Base-by-base conservation (phyloP, 2,888 invertebrate genomes). In the Pheosia tremula region DNA sequence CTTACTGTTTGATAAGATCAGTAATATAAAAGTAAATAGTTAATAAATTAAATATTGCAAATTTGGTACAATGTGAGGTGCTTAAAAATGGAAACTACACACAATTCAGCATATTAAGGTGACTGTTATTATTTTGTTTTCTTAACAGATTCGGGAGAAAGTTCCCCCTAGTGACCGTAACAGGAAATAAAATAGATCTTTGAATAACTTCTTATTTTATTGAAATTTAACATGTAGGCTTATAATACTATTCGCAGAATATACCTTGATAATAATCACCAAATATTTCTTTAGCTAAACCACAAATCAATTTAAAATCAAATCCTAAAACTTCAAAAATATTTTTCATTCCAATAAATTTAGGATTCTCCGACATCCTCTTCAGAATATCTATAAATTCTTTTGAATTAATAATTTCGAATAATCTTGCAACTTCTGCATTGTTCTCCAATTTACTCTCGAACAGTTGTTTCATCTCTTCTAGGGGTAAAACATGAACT, bases 331-430 rank as follows among this genome's bases (percentile, higher is more conserved):
- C 64, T 66, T 82, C 79, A 43, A 84, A 81, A 4, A 67, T 72
- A 4, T 65, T 62, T 59, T 78, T 83, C 41, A 83, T 68, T 65
- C 81, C 77, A 39, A 65, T 63, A 57, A 84, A 79, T 65, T 81
- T 81, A 0, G 80, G 78, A 62, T 80, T 82, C 36, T 72, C 62
- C 4, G 73, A 68, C 75, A 85, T 72, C 61, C 74, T 80, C 57
- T 72, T 76, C 64, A 84, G 58, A 58, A 85, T 84, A 38, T 74
- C 75, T 63, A 78, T 65, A 63, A 85, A 84, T 66, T 84, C 82
- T 56, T 78, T 69, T 1, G 83, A 81, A 59, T 77, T 80, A 10
- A 85, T 69, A 3, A 70, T 78, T 66, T 77, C 75, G 41, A 82
- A 75, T 43, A 85, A 60, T 57, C 81, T 63, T 10, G 73, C 74